Evolutionary conservation across 1,140 invertebrate species (phyloP).

Genomic region (Anadara kagoshimensis): DNA sequence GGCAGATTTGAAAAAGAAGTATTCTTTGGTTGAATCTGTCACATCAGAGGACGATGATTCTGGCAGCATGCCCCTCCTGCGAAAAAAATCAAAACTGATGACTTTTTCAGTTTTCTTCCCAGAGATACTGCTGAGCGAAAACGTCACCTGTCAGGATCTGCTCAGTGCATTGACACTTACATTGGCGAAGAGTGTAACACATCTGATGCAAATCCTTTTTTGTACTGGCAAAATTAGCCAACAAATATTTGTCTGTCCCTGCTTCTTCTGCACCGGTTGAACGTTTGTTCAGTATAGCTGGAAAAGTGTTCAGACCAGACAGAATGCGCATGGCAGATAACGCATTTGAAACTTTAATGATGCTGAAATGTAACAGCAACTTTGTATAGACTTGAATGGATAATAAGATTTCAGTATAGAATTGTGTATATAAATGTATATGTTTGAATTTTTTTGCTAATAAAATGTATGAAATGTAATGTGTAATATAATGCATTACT

Average conservation of each 20-base stretch:
- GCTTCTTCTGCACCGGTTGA: conserved; percentile 21
- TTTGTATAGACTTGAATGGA: neutral
- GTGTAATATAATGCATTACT: no score
- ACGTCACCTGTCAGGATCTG: neutral
- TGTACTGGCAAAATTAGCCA: neutral
- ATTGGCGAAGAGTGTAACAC: neutral
- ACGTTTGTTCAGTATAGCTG: conserved; percentile 16
- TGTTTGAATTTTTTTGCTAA: neutral
- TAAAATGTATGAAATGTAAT: neutral
- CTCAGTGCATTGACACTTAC: neutral
- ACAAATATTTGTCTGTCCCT: conserved; percentile 6
- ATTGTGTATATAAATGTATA: neutral
- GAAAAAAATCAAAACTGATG: conserved; percentile 10
- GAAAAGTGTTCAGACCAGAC: conserved; percentile 12
- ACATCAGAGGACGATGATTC: conserved; percentile 12
- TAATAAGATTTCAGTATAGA: neutral
- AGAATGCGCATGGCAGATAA: conserved; percentile 8
- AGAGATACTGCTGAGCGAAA: conserved; percentile 4
- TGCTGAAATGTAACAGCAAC: conserved; percentile 12
- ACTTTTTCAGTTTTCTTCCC: conserved; percentile 11
- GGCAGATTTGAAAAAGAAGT: conserved; percentile 6
- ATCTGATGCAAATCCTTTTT: neutral
- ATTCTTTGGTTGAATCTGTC: conserved; percentile 2
- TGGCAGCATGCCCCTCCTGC: neutral
- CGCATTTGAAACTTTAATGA: conserved; percentile 11